A percentile compares a stretch with the other conserved stretches of the same genome.
Conservation (phyloP, 1,140 invertebrate genomes). For the Penaeus chinensis region DNA sequence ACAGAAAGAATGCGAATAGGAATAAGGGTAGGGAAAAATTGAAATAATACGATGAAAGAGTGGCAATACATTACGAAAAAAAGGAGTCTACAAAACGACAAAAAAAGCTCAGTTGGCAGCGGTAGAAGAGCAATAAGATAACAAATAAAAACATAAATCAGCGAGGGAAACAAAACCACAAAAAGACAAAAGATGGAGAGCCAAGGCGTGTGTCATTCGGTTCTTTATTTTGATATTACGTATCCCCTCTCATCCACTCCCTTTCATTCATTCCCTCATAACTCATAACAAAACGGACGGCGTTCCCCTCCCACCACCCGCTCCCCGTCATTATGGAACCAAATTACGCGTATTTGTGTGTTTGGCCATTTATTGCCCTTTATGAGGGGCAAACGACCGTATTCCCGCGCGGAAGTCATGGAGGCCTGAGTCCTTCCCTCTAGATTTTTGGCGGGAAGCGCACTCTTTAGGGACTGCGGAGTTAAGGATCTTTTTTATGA, state of each 20-base stretch:
- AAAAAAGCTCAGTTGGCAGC: too few relatives aligned
- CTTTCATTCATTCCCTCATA: conserved; percentile 14
- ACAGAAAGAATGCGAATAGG: too few relatives aligned
- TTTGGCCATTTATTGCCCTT: conserved; percentile 26
- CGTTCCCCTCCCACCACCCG: neutral
- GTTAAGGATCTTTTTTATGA: too few relatives aligned
- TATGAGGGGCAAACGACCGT: conserved; percentile 29
- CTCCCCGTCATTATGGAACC: conserved; percentile 3
- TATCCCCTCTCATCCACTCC: neutral
- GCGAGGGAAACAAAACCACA: neutral
- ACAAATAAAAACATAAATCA: neutral
- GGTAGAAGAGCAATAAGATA: too few relatives aligned
- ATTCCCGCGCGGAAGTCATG: conserved; percentile 13
- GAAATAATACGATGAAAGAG: too few relatives aligned
- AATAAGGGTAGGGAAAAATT: too few relatives aligned
- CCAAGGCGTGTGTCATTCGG: neutral
- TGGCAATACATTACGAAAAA: too few relatives aligned
- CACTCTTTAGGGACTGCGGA: too few relatives aligned
- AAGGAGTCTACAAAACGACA: too few relatives aligned
- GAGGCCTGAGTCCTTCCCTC: too few relatives aligned
- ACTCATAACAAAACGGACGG: neutral
- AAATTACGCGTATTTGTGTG: conserved; percentile 36
- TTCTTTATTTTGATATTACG: conserved; percentile 1
- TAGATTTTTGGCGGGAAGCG: too few relatives aligned
- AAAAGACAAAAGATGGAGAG: neutral